Evolutionary conservation across 2,113 vertebrate genomes (phyloP).

Genomic region (Ceratotherium simum): DNA sequence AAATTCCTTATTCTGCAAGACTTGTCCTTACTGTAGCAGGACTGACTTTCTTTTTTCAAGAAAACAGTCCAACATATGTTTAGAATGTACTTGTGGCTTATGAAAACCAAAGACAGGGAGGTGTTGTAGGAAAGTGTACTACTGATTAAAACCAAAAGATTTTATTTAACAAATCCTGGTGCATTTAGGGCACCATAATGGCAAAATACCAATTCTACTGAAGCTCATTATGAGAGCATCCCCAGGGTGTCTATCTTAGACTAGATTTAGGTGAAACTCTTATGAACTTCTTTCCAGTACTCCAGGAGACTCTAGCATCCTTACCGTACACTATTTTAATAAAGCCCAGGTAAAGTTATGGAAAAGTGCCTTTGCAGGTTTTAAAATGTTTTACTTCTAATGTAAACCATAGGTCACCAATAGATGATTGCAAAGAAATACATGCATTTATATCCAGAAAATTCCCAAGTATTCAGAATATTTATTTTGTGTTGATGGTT

Average conservation of each 20-base stretch:
- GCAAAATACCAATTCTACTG: not conserved
- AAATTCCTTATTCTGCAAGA: not conserved
- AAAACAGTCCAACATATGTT: not conserved
- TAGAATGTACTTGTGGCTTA: not conserved
- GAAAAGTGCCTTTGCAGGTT: not conserved
- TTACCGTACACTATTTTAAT: not conserved
- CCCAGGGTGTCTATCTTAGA: not conserved
- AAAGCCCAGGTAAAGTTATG: not conserved
- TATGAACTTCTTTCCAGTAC: not conserved
- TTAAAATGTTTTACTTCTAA: not conserved
- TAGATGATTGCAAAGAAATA: not conserved
- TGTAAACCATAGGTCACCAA: not conserved
- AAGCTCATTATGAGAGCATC: not conserved
- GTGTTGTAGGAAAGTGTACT: not conserved
- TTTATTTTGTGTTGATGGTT: conserved; percentile 36
- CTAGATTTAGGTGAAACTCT: not conserved
- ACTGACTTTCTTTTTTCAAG: not conserved
- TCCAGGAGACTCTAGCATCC: not conserved
- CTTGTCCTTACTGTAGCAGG: not conserved
- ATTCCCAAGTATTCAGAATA: conserved; percentile 12
- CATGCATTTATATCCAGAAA: not conserved
- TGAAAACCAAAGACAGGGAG: conserved; percentile 14
- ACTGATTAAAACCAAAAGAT: not conserved
- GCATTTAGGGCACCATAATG: not conserved
- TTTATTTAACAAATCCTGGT: not conserved